Base-by-base conservation (phyloP, 2,113 vertebrate species). In the Aptenodytes patagonicus region DNA sequence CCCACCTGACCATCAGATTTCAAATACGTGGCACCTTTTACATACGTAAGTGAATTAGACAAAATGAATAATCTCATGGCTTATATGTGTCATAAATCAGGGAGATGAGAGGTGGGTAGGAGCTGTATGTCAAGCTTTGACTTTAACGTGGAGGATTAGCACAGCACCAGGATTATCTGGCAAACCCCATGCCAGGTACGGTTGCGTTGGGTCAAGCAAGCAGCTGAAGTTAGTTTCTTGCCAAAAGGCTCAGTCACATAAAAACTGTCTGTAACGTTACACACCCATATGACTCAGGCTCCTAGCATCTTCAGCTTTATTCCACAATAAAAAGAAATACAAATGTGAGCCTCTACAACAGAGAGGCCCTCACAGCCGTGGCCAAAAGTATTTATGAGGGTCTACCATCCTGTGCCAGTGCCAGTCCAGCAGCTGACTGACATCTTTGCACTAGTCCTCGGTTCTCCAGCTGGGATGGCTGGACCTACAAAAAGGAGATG, bases 211-310 rank as follows among this genome's bases (percentile, higher is more conserved):
- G 71, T 77, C 49, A 90, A 55, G 54, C 34, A 69, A 93, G 69
- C n/a, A 68, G 51, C 34, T 81, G 64, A 73, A 86, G 42, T 28
- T 49, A 49, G 16, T 20, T 80, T 70, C 64, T 90, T 73, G n/a
- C 68, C 79, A 73, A 77, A 92, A 93, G 40, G 5, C 78, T 93
- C 81, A 77, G 42, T 52, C 92, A 65, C 71, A 85, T 83, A 88
- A 87, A 92, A 91, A 83, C 44, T 68, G 22, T 55, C 78, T 65
- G 62, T 92, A 28, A 47, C 2, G 2, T 77, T 85, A 84, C 84
- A 96, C 78, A 0, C 96, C 96, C 93, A 7, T 76, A 79, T 96
- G 96, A 97, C 82, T 97, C 92, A 96, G 82, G 52, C 24, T 94
- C 9, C 66, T 58, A 49, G 26, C 58, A 91, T 95, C 66, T 90